Conservation (phyloP, 2,888 invertebrate species). For the Harpalus rubripes region DNA sequence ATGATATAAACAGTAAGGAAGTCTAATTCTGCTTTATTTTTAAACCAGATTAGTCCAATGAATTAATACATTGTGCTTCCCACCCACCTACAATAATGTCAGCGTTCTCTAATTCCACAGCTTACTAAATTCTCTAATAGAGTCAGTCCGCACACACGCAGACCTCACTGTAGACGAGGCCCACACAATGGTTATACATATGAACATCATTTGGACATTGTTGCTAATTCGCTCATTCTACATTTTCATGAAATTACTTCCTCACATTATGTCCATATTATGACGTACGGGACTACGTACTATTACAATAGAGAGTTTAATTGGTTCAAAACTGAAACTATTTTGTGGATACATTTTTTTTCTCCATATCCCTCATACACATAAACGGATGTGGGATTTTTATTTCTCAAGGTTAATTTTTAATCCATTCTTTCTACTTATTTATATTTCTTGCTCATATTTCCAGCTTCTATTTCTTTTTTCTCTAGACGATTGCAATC, state of each 20-base stretch:
- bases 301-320: too few species aligned
- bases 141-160: conserved; percentile 27
- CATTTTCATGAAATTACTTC: conserved; percentile 36
- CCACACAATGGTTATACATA: conserved; percentile 25
- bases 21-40: conserved; percentile 65
- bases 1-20: conserved; percentile 51
- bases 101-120: conserved; percentile 53
- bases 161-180: conserved; percentile 39
- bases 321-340: too few species aligned
- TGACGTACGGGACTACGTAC: neutral
- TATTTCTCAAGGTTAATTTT: too few species aligned
- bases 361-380: too few species aligned
- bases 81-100: conserved; percentile 59
- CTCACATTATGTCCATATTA: conserved; percentile 11
- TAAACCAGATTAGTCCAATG: conserved; percentile 65
- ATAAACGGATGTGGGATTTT: too few species aligned
- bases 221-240: conserved; percentile 26
- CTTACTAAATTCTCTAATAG: conserved; percentile 54
- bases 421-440: too few species aligned
- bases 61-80: conserved; percentile 52
- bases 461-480: too few species aligned
- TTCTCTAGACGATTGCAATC: too few species aligned
- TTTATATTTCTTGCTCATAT: too few species aligned
- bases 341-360: too few species aligned
- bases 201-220: conserved; percentile 17